Percentiles rank a stretch among this genome's conserved stretches.
Conservation (phyloP, 2,888 invertebrate genomes). For the Sinhomidia bicolor region DNA sequence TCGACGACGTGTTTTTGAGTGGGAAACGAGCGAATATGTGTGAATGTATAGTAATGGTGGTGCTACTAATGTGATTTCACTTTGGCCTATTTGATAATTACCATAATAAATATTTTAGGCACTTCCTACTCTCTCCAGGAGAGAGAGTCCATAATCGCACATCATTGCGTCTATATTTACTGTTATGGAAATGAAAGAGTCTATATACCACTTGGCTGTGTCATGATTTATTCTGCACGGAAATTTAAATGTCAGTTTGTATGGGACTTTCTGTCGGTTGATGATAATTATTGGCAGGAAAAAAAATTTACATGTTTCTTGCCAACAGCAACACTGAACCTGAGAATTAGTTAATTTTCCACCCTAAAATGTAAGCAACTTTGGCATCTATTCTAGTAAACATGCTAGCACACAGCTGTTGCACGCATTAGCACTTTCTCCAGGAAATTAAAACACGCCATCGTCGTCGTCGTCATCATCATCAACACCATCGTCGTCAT, state of each 20-base stretch:
- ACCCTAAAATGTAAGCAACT: too few relatives aligned
- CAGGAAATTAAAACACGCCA: conserved; percentile 27
- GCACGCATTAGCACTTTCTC: background rate
- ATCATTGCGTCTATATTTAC: too few relatives aligned
- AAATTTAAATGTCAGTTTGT: background rate
- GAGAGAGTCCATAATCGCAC: background rate
- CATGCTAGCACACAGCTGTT: background rate
- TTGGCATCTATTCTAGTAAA: background rate
- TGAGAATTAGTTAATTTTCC: background rate
- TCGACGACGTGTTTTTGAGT: too few relatives aligned
- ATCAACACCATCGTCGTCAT: background rate
- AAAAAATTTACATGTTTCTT: background rate
- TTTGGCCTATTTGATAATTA: background rate
- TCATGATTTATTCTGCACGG: background rate
- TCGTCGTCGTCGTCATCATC: background rate
- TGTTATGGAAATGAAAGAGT: background rate
- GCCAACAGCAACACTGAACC: background rate
- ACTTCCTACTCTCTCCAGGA: background rate
- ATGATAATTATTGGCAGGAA: background rate
- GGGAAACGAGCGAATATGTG: too few relatives aligned
- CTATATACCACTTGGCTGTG: background rate
- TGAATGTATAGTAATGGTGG: too few relatives aligned
- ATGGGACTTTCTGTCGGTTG: background rate
- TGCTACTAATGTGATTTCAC: background rate
- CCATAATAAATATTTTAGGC: background rate